A percentile compares a stretch with the other conserved stretches of the same genome.
These are phyloP conservation scores for Ardeotis arabs DNA, from an alignment of 2,113 vertebrate genomes.

Conservation along the genomic window DNA sequence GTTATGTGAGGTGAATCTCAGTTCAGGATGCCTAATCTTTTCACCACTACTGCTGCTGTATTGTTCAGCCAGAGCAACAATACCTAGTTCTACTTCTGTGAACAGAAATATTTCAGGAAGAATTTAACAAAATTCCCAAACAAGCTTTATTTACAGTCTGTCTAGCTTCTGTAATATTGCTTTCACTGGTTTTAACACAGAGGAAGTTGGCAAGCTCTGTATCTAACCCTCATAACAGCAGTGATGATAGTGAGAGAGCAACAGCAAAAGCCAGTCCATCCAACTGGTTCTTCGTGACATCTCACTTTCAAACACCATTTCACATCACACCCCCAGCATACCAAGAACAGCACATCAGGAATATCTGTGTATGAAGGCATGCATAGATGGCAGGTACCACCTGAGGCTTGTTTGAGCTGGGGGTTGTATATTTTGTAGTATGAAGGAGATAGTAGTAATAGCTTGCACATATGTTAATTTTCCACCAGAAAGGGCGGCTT, in stretches of 20 bases:
- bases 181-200: not conserved
- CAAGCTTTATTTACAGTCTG: not conserved
- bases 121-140: not conserved
- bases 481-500: not conserved
- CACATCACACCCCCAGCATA: not conserved
- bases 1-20: not conserved
- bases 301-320: not conserved
- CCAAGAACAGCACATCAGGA: not conserved
- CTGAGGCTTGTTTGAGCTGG: not conserved
- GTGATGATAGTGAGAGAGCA: not conserved
- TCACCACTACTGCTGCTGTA: not conserved
- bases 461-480: not conserved
- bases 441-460: not conserved
- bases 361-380: not conserved
- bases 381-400: not conserved
- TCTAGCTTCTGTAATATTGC: not conserved
- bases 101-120: not conserved
- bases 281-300: not conserved
- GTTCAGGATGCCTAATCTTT: slow-evolving; percentile 4
- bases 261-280: not conserved
- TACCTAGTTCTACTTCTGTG: not conserved
- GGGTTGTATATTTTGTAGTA: accelerated
- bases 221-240: not conserved
- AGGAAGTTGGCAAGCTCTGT: not conserved
- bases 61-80: not conserved